Evolutionary conservation across 37 sponge, comb jelly and placozoan genomes (phyloP), one percentile per base, ranked within the genome.

Genomic region (Cliona cf. orientalis): DNA sequence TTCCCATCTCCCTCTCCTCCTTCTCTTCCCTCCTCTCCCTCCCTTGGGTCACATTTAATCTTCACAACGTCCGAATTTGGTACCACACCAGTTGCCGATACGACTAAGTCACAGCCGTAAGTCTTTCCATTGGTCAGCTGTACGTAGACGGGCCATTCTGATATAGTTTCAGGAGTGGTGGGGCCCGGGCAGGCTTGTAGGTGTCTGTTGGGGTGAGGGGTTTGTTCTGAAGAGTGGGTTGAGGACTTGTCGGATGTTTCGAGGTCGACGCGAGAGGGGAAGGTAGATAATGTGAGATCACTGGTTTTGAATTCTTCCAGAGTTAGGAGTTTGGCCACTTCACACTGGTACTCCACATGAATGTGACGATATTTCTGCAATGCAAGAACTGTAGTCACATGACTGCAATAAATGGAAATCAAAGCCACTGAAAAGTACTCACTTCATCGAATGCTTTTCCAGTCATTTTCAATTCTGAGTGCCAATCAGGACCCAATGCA

Each of bases 401-500:
- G 55, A 73, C 58, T 19, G 17, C 33, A 14, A 35, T 31, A 35
- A 2, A 35, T 34, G 7, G 67, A 11, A 66, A 46, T 42, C 49
- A 28, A 28, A 28, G 73, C 31, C 25, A 46, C 29, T 5, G 14
- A 68, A 53, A 32, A 34, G 3, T 26, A 25, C 58, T 55, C 45
- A 91, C 87, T 75, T 79, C 83, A 55, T 72, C 59, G 39, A 78
- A 36, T 33, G 39, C 53, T 14, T 43, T 38, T 23, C 96, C 95
- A 0, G 61, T 76, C 69, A 98, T 86, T 1, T 71, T 66, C 12
- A 90, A 71, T 14, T 81, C 85, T 49, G 71, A 42, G 71, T 83
- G 89, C 99, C 99, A 99, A 62, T 99, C 99, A 11, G 99, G 99
- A 23, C 99, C 99, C 46, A 99, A 70, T 1, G 99, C 99, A 73